phyloP scores from a whole-genome alignment of 2,797 vertebrate genomes.

The Catamblyrhynchus diadema region DNA sequence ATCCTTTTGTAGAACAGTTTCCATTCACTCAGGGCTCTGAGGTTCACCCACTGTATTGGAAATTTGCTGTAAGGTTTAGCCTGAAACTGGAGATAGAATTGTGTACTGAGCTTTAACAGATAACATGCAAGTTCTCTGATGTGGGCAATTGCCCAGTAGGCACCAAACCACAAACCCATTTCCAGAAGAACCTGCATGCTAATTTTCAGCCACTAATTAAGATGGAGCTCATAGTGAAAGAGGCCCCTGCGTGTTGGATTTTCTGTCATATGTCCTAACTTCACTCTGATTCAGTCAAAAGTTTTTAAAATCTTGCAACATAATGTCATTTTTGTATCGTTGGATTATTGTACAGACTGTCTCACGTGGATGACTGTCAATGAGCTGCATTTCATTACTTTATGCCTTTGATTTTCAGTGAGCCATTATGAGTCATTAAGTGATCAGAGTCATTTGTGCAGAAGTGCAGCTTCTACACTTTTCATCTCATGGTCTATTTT shows the following conservation, averaged over 20 bases:
- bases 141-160: not conserved
- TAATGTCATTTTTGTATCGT: not conserved
- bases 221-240: not conserved
- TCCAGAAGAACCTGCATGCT: not conserved
- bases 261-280: not conserved
- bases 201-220: not conserved
- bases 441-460: conserved; percentile 62
- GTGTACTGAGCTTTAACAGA: not conserved
- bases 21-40: not conserved
- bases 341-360: conserved; percentile 24
- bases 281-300: not conserved
- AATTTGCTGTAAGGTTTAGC: not conserved
- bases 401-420: not conserved
- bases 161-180: not conserved
- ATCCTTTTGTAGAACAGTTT: not conserved
- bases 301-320: not conserved
- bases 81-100: not conserved
- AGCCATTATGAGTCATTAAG: conserved; percentile 73
- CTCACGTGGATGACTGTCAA: conserved; percentile 47
- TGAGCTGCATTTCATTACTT: conserved; percentile 60
- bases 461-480: conserved; percentile 46
- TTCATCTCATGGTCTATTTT: conserved; percentile 63
- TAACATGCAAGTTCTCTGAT: not conserved
- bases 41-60: not conserved
- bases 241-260: not conserved